Evolutionary conservation across 2,797 vertebrate genomes (phyloP).

Genomic region (Gymnocypris eckloni): DNA sequence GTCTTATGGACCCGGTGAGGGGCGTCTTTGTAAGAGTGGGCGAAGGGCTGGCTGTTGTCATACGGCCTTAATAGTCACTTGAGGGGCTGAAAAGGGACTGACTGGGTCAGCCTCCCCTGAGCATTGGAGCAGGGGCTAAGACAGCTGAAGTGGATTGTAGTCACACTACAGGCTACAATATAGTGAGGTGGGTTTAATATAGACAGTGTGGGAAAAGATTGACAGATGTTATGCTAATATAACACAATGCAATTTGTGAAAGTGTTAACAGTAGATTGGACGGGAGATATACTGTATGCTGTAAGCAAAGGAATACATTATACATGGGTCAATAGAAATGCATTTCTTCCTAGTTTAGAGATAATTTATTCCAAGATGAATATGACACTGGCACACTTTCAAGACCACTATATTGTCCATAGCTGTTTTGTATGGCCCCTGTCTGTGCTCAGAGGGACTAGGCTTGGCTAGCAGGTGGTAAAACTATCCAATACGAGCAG

Average conservation of each 20-base stretch:
- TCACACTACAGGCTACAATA: constrained; percentile 22
- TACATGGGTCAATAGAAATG: not conserved
- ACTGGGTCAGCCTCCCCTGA: constrained; percentile 50
- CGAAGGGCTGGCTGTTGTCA: constrained; percentile 55
- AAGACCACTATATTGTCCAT: constrained; percentile 46
- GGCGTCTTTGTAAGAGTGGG: constrained; percentile 50
- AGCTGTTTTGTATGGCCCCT: constrained; percentile 57
- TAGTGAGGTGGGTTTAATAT: not conserved
- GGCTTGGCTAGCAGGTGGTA: constrained; percentile 71
- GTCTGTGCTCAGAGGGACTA: constrained; percentile 24
- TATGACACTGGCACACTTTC: constrained; percentile 33
- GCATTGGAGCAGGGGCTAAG: constrained; percentile 44
- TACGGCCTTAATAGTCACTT: constrained; percentile 59
- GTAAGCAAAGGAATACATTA: not conserved
- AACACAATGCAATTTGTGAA: not conserved
- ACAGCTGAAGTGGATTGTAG: constrained; percentile 27
- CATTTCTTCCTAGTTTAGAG: constrained; percentile 5
- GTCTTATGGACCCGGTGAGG: constrained; percentile 53
- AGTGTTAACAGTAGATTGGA: constrained; percentile 10
- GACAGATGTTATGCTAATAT: not conserved
- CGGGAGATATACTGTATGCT: not conserved
- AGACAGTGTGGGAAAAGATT: constrained; percentile 15
- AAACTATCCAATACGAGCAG: constrained; percentile 79
- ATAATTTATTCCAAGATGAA: not conserved
- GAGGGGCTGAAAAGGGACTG: constrained; percentile 53